Conservation (phyloP, 2,113 vertebrate species). For the Xenopus laevis region DNA sequence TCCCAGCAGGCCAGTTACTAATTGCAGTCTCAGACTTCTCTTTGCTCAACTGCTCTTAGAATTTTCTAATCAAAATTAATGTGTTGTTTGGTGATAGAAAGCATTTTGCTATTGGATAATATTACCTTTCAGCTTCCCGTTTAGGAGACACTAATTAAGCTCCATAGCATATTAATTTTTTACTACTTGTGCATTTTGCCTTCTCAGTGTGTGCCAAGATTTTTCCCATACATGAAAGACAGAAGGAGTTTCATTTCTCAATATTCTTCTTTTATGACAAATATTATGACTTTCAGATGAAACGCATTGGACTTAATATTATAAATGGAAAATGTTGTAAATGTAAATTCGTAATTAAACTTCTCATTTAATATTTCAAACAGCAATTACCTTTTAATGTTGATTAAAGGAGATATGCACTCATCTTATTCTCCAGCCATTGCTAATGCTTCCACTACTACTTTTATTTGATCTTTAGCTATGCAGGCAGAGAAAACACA, state of each 20-base stretch:
- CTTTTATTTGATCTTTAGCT: constrained; percentile 37
- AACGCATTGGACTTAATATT: background rate
- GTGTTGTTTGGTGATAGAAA: constrained; percentile 8
- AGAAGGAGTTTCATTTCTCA: background rate
- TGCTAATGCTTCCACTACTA: constrained; percentile 43
- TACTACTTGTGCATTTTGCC: constrained; percentile 2
- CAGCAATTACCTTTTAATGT: constrained; percentile 31
- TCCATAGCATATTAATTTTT: constrained; percentile 16
- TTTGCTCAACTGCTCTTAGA: background rate
- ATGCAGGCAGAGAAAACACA: constrained; percentile 43
- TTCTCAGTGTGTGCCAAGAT: background rate
- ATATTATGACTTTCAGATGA: background rate
- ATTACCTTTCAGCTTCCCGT: constrained; percentile 2
- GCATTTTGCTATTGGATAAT: background rate
- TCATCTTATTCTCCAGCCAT: constrained; percentile 31
- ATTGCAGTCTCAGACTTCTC: background rate
- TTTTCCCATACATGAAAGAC: background rate
- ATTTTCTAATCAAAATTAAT: constrained; percentile 5
- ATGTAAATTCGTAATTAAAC: constrained; percentile 40
- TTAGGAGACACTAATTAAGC: constrained; percentile 6
- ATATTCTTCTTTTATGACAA: constrained; percentile 7
- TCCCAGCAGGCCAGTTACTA: background rate
- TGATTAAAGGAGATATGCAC: constrained; percentile 32
- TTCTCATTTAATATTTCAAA: constrained; percentile 23
- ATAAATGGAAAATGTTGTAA: constrained; percentile 31